Percentiles rank a stretch among this genome's conserved stretches.
Conservation (phyloP, 2,113 vertebrate genomes). For the Saguinus midas region DNA sequence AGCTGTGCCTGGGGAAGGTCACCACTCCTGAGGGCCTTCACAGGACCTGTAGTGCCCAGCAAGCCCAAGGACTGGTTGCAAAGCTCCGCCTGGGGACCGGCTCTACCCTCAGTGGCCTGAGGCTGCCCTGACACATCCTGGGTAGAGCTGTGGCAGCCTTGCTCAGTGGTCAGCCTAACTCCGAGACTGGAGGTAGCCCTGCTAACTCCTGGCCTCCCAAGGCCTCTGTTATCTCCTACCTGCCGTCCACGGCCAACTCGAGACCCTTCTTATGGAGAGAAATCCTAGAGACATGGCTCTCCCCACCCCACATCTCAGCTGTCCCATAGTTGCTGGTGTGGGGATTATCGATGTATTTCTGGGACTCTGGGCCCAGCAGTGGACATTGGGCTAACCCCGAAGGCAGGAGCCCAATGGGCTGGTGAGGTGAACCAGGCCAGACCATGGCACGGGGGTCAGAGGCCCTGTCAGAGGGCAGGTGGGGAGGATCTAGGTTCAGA, state of each 20-base stretch:
- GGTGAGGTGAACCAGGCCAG: background rate
- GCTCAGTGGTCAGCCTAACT: background rate
- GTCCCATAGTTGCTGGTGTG: background rate
- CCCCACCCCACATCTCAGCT: background rate
- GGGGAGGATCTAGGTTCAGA: background rate
- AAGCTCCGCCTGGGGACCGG: background rate
- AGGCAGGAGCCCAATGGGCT: background rate
- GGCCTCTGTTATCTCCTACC: background rate
- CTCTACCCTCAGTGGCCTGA: background rate
- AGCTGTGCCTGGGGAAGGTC: background rate
- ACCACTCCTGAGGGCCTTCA: background rate
- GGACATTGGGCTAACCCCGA: background rate
- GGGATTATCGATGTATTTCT: background rate
- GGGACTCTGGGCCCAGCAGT: background rate
- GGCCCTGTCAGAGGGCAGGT: background rate
- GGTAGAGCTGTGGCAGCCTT: background rate
- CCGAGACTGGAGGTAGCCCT: background rate
- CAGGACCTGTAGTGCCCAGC: rapidly evolving
- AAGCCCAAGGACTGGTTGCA: background rate
- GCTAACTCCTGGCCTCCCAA: background rate
- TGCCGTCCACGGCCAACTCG: background rate
- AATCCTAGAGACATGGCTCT: background rate
- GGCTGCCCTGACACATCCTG: background rate
- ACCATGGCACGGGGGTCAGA: background rate
- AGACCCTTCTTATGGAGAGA: background rate